Percentiles rank a stretch among this genome's conserved stretches.
These are phyloP conservation scores for Strongylocentrotus purpuratus DNA, from an alignment of 35 echinoderm and acorn worm species.

Conservation along the genomic window DNA sequence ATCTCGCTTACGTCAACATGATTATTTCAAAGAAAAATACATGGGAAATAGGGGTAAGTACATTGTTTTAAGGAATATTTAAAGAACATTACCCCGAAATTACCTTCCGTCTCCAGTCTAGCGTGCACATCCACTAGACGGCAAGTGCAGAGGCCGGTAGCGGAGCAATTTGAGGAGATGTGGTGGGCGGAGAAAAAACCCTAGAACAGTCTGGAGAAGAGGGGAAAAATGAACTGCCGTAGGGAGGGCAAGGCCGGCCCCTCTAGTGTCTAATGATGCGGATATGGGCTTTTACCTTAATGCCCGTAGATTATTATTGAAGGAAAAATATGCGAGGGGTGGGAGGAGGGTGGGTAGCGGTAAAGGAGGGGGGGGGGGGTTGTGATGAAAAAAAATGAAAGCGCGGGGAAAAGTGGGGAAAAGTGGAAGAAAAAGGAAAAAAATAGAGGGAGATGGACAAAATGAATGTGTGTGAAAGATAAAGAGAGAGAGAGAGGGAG, in stretches of 20 bases:
- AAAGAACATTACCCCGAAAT: background rate
- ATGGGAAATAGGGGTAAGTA: background rate
- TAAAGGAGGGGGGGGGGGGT: background rate
- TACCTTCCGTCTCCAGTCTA: background rate
- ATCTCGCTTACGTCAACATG: background rate
- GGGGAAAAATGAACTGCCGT: background rate
- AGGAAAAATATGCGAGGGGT: background rate
- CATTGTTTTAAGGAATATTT: background rate
- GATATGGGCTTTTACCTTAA: background rate
- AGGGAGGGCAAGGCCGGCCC: background rate
- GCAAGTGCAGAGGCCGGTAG: background rate
- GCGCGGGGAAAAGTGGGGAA: background rate
- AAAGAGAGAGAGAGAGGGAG: background rate
- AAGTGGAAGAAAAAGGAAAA: background rate
- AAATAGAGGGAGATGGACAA: background rate
- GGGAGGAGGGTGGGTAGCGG: background rate
- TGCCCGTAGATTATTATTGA: background rate
- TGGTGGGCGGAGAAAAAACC: too few species aligned
- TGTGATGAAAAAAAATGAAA: background rate
- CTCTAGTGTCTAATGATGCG: background rate
- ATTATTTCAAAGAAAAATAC: background rate
- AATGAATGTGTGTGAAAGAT: background rate
- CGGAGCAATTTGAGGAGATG: background rate
- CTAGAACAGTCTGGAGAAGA: too few species aligned
- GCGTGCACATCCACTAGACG: background rate